Conservation (phyloP, 1,140 invertebrate species). For the Ptiloglossa arizonensis region DNA sequence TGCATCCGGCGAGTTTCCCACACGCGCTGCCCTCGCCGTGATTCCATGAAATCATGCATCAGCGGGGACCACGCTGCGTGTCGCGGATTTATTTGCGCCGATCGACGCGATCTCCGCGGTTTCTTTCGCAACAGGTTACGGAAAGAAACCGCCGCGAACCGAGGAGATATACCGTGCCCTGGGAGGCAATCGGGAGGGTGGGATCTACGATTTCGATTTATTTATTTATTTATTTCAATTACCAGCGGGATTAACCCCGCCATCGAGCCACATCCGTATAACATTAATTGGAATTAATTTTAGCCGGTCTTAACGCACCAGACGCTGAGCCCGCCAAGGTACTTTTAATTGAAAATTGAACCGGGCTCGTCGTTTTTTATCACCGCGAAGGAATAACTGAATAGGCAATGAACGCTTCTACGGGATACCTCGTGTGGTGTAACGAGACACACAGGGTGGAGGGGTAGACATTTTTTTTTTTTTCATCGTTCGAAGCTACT, state of each 20-base stretch:
- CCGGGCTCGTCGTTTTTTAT: no score
- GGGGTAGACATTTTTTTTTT: no score
- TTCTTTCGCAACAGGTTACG: constrained; percentile 48
- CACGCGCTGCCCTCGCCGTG: constrained; percentile 62
- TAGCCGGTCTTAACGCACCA: neutral
- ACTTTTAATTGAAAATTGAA: no score
- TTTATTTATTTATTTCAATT: neutral
- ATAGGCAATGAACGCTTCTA: no score
- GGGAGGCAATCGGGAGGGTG: neutral
- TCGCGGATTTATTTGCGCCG: constrained; percentile 76
- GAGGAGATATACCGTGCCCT: no score
- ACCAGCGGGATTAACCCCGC: neutral
- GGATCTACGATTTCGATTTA: constrained; percentile 4
- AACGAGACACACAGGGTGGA: no score
- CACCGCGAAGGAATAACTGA: no score
- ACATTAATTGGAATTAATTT: neutral
- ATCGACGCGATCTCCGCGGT: constrained; percentile 53
- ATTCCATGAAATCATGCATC: constrained; percentile 80
- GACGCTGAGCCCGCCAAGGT: no score
- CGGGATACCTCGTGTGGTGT: no score
- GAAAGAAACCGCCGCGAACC: constrained; percentile 3
- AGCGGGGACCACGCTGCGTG: constrained; percentile 61
- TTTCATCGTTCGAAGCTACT: no score
- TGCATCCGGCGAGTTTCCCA: constrained; percentile 79
- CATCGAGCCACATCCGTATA: neutral